These are phyloP conservation scores for Psettodes erumei DNA, from an alignment of 2,113 vertebrate species.

Conservation along the genomic window DNA sequence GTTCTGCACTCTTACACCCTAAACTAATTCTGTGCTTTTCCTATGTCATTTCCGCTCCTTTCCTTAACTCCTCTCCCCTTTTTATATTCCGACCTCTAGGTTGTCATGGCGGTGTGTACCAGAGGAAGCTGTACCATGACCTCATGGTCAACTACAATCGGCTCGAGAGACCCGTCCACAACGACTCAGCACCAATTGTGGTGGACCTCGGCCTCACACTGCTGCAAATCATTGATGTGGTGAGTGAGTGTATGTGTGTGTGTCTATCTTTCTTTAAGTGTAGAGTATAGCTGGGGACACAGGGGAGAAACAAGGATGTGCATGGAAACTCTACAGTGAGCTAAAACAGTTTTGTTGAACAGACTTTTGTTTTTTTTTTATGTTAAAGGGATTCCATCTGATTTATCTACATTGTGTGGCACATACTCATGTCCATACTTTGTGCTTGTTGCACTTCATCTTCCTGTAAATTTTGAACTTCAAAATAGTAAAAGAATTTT, in stretches of 20 bases:
- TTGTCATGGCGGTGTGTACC: constrained; percentile 86
- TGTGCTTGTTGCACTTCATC: constrained; percentile 2
- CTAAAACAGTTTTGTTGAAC: not conserved
- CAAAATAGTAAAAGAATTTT: too few species aligned
- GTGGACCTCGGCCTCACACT: constrained; percentile 90
- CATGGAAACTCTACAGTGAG: not conserved
- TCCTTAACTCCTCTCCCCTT: not conserved
- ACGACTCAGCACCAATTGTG: constrained; percentile 87
- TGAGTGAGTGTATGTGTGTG: constrained; percentile 71
- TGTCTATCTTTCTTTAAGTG: not conserved
- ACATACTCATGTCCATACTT: constrained; percentile 14
- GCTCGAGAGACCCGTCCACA: constrained; percentile 88
- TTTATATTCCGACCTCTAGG: constrained; percentile 63
- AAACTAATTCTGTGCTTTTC: not conserved
- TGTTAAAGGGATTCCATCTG: not conserved
- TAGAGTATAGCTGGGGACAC: not conserved
- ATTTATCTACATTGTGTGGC: constrained; percentile 9
- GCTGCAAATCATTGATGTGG: constrained; percentile 93
- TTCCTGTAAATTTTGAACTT: constrained; percentile 42
- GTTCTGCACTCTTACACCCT: not conserved
- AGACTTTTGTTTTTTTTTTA: not conserved
- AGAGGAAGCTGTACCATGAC: constrained; percentile 89
- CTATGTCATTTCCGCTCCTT: not conserved
- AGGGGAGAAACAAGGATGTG: not conserved
- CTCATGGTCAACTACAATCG: constrained; percentile 89